phyloP scores from a whole-genome alignment of 2,113 vertebrate species.

The Sakesphorus luctuosus region DNA sequence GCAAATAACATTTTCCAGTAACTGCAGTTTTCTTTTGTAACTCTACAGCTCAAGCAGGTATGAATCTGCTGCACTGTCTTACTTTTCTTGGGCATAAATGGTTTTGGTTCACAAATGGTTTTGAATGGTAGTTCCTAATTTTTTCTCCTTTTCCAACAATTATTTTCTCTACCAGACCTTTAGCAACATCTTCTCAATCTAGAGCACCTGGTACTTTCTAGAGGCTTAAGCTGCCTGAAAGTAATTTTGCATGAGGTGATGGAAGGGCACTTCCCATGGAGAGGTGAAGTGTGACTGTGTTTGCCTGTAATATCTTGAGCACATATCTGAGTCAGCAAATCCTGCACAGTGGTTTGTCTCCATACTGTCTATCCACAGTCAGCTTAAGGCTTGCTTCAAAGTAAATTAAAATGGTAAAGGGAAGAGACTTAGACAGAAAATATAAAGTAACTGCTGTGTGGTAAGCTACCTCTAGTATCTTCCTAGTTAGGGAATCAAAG shows the following conservation, averaged over 20 bases:
- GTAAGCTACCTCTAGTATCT: background rate
- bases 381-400: background rate
- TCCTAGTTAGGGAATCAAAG: background rate
- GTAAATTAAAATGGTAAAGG: background rate
- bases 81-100: background rate
- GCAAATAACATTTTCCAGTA: background rate
- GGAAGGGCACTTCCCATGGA: background rate
- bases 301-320: background rate
- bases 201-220: background rate
- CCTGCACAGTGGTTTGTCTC: background rate
- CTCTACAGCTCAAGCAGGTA: background rate
- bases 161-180: background rate
- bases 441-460: background rate
- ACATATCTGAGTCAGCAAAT: background rate
- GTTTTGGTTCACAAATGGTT: background rate
- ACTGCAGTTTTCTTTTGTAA: background rate
- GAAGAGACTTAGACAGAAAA: background rate
- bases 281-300: background rate
- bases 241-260: background rate
- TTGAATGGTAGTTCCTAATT: background rate
- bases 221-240: background rate
- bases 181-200: background rate
- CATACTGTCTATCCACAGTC: background rate
- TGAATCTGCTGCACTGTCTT: background rate
- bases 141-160: background rate